Evolutionary conservation across 2,797 vertebrate genomes (phyloP), one percentile per base, ranked within the genome.

Genomic region (Buphagus erythrorhynchus): DNA sequence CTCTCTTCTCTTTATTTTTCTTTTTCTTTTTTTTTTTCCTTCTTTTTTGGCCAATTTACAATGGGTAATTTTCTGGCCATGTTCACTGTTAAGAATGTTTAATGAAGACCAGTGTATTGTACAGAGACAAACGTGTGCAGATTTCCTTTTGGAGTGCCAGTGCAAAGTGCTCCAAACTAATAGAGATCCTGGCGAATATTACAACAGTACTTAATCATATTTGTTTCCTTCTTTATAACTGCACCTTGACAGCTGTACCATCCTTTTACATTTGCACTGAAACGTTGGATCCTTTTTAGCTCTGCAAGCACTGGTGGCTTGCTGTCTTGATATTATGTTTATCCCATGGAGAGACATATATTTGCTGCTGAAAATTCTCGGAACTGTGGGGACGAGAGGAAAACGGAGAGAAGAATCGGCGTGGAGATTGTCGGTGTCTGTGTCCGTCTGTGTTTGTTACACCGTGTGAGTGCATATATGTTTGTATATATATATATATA

Each of bases 301-400:
- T 98, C 98, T 96, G 98, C 98, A 98, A 97, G 98, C 98, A 98
- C 98, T 82, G 98, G 98, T 94, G 97, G 98, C 98, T 98, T 98
- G 98, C 98, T 97, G 88, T 98, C 98, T 97, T 96, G 95, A 96
- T 98, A 92, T 98, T 98, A 97, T 97, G 97, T 98, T 98, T 97
- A 97, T 97, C 96, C 75, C 72, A 95, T 92, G 97, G 96, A 71
- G 97, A 98, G 98, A 97, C 96, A 89, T 97, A 87, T 98, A 97
- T 97, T 98, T 98, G 98, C 98, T 99, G 98, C 98, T 99, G 98
- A 97, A 96, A 96, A 90, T 88, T 92, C 92, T 89, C 95, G 93
- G 96, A 97, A 97, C 90, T 88, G 92, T 96, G 97, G 95, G 92
- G 91, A 97, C 76, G 61, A 88, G 85, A 93, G 76, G 88, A 93